phyloP scores from a whole-genome alignment of 1,140 invertebrate genomes.

The Episyrphus balteatus region DNA sequence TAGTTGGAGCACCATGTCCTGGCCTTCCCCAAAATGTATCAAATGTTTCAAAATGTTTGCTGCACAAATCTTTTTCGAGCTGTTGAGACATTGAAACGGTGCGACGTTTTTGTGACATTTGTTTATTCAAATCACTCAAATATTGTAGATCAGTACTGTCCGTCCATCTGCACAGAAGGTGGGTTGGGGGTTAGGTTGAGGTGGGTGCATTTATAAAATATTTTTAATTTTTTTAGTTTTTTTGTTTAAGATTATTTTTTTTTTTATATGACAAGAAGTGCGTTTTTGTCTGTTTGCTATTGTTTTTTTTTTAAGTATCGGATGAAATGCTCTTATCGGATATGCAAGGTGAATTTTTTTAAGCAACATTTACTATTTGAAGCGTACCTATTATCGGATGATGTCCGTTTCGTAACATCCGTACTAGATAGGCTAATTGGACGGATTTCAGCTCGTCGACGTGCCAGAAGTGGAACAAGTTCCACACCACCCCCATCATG shows the following conservation, averaged over 20 bases:
- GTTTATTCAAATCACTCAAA: slow-evolving; percentile 33
- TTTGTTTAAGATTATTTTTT: background rate
- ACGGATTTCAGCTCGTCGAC: slow-evolving; percentile 33
- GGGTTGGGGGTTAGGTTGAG: background rate
- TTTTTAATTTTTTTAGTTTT: background rate
- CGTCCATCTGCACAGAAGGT: background rate
- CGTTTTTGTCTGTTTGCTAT: background rate
- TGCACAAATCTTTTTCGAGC: slow-evolving; percentile 43
- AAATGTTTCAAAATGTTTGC: slow-evolving; percentile 52
- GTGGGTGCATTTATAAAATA: background rate
- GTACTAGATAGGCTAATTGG: slow-evolving; percentile 42
- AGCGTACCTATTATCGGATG: slow-evolving; percentile 36
- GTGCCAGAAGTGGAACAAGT: slow-evolving; percentile 49
- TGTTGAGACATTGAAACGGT: slow-evolving; percentile 33
- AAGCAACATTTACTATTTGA: slow-evolving; percentile 23
- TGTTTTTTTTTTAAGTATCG: background rate
- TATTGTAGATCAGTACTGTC: slow-evolving; percentile 22
- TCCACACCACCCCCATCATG: slow-evolving; percentile 45
- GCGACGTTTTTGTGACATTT: slow-evolving; percentile 34
- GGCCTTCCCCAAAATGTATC: slow-evolving; percentile 53
- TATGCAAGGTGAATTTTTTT: slow-evolving; percentile 15
- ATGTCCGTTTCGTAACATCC: slow-evolving; percentile 44
- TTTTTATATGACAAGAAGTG: background rate
- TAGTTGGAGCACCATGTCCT: slow-evolving; percentile 48
- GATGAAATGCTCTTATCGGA: slow-evolving; percentile 5